Percentiles rank a stretch among this genome's conserved stretches.
Evolutionary conservation across 2,888 invertebrate species (phyloP).

Genomic region (Macrostomum cliftonense): DNA sequence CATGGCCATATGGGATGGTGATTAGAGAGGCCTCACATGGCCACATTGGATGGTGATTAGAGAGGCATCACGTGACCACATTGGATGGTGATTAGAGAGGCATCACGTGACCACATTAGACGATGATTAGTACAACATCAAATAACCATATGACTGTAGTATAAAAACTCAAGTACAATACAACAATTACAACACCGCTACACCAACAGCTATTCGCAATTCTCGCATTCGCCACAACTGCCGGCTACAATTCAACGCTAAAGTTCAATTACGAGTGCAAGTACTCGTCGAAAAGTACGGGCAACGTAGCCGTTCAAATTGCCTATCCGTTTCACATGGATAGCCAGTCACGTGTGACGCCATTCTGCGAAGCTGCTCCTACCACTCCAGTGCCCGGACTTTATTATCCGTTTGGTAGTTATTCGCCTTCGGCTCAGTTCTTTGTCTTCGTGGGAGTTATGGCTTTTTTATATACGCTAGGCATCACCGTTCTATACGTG

Average conservation of each 20-base stretch:
- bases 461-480: constrained; percentile 45
- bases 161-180: too few species aligned
- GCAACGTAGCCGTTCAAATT: not conserved
- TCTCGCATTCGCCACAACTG: constrained; percentile 49
- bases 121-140: too few species aligned
- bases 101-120: too few species aligned
- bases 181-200: not conserved
- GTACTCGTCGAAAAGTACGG: constrained; percentile 11
- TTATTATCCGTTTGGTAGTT: constrained; percentile 12
- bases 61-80: too few species aligned
- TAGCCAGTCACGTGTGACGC: too few species aligned
- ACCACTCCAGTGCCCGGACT: constrained; percentile 25
- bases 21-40: too few species aligned
- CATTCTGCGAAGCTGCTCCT: too few species aligned
- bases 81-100: too few species aligned
- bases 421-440: constrained; percentile 42
- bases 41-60: too few species aligned
- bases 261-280: constrained; percentile 29
- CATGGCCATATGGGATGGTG: too few species aligned
- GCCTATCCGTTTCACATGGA: too few species aligned
- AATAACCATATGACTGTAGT: too few species aligned
- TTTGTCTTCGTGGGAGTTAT: constrained; percentile 53
- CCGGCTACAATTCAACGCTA: constrained; percentile 31
- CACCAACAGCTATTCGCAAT: constrained; percentile 47
- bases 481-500: constrained; percentile 39